phyloP scores from a whole-genome alignment of 2,888 invertebrate species.

The Chymomyza amoena region DNA sequence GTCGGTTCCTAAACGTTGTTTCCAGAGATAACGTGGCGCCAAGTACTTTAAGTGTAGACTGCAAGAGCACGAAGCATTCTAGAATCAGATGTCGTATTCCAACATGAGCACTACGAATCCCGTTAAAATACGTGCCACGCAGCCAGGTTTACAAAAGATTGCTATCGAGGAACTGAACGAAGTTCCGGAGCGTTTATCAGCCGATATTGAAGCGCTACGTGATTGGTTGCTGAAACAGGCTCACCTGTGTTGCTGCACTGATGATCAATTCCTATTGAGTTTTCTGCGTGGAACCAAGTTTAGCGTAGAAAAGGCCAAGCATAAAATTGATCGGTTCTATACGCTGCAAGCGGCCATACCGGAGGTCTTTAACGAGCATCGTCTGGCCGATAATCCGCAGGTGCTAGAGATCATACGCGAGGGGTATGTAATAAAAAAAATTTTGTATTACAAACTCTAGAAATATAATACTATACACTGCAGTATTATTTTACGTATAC shows the following conservation, averaged over 20 bases:
- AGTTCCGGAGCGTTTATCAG: conserved; percentile 74
- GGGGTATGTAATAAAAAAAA: conserved; percentile 57
- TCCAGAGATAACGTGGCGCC: not conserved
- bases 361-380: conserved; percentile 80
- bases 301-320: conserved; percentile 81
- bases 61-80: not conserved
- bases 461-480: not conserved
- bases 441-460: not conserved
- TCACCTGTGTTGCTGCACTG: conserved; percentile 77
- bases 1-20: conserved; percentile 8
- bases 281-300: conserved; percentile 81
- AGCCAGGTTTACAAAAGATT: conserved; percentile 67
- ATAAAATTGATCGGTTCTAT: conserved; percentile 82
- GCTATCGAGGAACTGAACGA: conserved; percentile 80
- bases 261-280: conserved; percentile 80
- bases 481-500: conserved; percentile 73
- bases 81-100: not conserved
- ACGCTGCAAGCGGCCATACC: conserved; percentile 81
- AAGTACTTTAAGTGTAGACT: not conserved
- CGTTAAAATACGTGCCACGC: conserved; percentile 59
- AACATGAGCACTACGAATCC: not conserved
- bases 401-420: conserved; percentile 71
- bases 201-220: conserved; percentile 77
- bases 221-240: conserved; percentile 80
- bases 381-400: conserved; percentile 67